Evolutionary conservation across 1,140 invertebrate species (phyloP).

Genomic region (Cydia amplana): DNA sequence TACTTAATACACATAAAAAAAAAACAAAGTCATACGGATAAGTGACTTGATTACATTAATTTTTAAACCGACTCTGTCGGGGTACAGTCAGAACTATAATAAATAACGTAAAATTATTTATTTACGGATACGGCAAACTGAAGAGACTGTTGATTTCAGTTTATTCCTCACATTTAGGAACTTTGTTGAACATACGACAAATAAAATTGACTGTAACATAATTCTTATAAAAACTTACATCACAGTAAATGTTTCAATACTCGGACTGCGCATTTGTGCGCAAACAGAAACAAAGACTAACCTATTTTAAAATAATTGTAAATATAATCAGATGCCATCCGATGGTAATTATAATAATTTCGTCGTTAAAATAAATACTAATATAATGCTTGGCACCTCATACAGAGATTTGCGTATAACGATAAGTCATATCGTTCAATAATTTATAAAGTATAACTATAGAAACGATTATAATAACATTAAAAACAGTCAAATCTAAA

Average conservation of each 20-base stretch:
- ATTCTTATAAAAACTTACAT: conserved; percentile 32
- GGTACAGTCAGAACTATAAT: neutral
- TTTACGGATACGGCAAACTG: neutral
- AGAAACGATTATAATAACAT: conserved; percentile 42
- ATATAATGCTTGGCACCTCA: conserved; percentile 17
- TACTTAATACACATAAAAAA: neutral
- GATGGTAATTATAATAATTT: neutral
- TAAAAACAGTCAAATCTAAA: conserved; percentile 46
- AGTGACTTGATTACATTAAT: neutral
- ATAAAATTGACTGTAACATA: conserved; percentile 22
- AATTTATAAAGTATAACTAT: conserved; percentile 30
- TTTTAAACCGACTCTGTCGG: neutral
- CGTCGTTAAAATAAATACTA: neutral
- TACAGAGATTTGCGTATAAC: neutral
- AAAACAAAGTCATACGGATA: neutral
- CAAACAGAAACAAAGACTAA: conserved; percentile 1
- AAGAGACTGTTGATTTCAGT: conserved; percentile 1
- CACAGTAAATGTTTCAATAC: conserved; percentile 25
- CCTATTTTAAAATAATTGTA: conserved; percentile 29
- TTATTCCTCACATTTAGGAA: conserved; percentile 19
- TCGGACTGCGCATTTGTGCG: conserved; percentile 24
- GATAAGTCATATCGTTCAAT: neutral
- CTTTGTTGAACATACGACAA: conserved; percentile 13
- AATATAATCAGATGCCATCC: conserved; percentile 16
- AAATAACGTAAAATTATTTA: neutral